These are phyloP conservation scores for Benthosema pterotum DNA, from an alignment of 2,797 vertebrate genomes.

Conservation along the genomic window DNA sequence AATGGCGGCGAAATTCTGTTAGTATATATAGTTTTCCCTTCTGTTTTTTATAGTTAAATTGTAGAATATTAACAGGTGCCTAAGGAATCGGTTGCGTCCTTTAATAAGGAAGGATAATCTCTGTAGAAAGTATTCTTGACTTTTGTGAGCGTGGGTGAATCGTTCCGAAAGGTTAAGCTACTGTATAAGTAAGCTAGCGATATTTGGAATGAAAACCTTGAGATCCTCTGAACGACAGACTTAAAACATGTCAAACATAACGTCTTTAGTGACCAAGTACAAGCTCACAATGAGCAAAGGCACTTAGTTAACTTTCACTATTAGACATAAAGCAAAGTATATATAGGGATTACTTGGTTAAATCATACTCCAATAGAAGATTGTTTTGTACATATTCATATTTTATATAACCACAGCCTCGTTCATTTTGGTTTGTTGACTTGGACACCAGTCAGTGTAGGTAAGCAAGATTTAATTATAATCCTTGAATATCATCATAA, in stretches of 20 bases:
- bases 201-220: slow-evolving; percentile 33
- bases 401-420: slow-evolving; percentile 41
- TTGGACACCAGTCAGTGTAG: slow-evolving; percentile 61
- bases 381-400: slow-evolving; percentile 39
- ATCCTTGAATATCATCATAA: slow-evolving; percentile 58
- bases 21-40: no score
- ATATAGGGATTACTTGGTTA: neutral
- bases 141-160: slow-evolving; percentile 41
- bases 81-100: no score
- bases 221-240: slow-evolving; percentile 33
- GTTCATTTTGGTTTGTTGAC: slow-evolving; percentile 52
- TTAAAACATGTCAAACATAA: no score
- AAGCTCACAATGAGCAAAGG: no score
- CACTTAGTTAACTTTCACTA: no score
- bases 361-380: slow-evolving; percentile 22
- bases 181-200: slow-evolving; percentile 9
- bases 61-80: no score
- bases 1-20: no score
- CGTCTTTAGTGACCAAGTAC: no score
- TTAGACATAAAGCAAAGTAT: no score
- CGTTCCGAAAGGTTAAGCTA: slow-evolving; percentile 38
- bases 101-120: no score
- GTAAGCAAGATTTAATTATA: slow-evolving; percentile 71
- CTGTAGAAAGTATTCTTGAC: no score
- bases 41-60: no score